Conservation (phyloP, 1,140 invertebrate genomes). For the Drosophila pseudoobscura region DNA sequence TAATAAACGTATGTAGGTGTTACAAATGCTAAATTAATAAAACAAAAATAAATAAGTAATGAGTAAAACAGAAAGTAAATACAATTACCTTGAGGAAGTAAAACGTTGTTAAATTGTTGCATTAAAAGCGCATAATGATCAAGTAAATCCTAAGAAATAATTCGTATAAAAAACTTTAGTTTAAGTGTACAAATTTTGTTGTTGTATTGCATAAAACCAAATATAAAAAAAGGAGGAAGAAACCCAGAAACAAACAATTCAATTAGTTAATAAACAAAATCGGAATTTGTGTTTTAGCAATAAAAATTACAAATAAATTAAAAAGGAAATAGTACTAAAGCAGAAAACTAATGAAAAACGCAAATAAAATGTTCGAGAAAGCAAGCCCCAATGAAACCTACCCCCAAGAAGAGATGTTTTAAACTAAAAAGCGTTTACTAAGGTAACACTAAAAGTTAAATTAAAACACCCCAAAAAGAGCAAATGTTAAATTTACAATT, state of each 20-base stretch:
- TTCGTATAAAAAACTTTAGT: slow-evolving; percentile 71
- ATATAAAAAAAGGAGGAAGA: slow-evolving; percentile 36
- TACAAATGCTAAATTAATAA: slow-evolving; percentile 58
- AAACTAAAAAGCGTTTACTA: slow-evolving; percentile 73
- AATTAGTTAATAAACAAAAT: slow-evolving; percentile 57
- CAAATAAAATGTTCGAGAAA: slow-evolving; percentile 39
- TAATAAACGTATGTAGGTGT: slow-evolving; percentile 73
- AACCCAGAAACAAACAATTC: slow-evolving; percentile 37
- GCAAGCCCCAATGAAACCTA: slow-evolving; percentile 45
- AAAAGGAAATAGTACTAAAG: slow-evolving; percentile 49
- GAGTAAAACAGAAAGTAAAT: slow-evolving; percentile 41
- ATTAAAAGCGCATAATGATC: slow-evolving; percentile 66
- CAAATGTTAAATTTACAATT: slow-evolving; percentile 81
- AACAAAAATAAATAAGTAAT: slow-evolving; percentile 50
- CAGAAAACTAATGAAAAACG: slow-evolving; percentile 38
- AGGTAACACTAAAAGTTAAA: slow-evolving; percentile 65
- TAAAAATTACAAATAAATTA: slow-evolving; percentile 69
- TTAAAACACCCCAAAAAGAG: slow-evolving; percentile 64
- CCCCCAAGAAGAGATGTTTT: slow-evolving; percentile 65
- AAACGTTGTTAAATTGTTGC: slow-evolving; percentile 82
- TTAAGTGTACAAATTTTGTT: slow-evolving; percentile 80
- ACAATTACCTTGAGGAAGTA: slow-evolving; percentile 72
- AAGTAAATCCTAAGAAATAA: slow-evolving; percentile 72
- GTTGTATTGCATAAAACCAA: slow-evolving; percentile 71
- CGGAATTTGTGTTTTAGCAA: slow-evolving; percentile 80